phyloP scores from a whole-genome alignment of 2,113 vertebrate species.

The Chamaetylas fuelleborni region DNA sequence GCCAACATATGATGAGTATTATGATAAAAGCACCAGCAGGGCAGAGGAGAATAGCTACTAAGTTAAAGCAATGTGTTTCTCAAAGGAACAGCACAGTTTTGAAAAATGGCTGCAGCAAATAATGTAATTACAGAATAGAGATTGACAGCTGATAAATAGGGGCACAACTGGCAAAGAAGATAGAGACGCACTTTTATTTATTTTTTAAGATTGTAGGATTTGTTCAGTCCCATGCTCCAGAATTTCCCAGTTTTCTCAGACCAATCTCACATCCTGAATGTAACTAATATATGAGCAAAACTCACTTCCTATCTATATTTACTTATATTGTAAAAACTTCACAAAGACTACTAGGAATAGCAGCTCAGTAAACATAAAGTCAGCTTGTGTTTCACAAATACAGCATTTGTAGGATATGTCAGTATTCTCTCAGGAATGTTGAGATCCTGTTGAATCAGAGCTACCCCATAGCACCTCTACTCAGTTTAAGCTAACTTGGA shows the following conservation, averaged over 20 bases:
- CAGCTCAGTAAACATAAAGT: background rate
- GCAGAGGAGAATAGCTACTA: constrained; percentile 8
- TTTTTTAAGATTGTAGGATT: background rate
- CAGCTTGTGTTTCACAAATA: background rate
- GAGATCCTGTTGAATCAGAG: background rate
- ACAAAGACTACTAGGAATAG: background rate
- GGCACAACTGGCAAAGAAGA: background rate
- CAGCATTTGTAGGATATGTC: background rate
- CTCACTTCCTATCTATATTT: background rate
- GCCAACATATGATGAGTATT: constrained; percentile 9
- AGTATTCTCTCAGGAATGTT: background rate
- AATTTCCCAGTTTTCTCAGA: background rate
- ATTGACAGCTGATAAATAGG: constrained; percentile 1
- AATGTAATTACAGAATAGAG: constrained; percentile 8
- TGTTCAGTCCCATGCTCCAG: background rate
- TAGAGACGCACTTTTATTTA: background rate
- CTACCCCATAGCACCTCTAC: background rate
- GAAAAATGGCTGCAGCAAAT: constrained; percentile 26
- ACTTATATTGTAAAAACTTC: background rate
- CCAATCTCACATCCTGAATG: background rate
- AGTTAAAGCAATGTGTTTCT: constrained; percentile 32
- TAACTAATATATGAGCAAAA: background rate
- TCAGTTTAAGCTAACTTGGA: background rate
- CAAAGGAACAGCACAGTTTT: background rate
- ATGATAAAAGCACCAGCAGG: constrained; percentile 43